These are phyloP conservation scores for Xylocampa areola DNA, from an alignment of 2,888 invertebrate species.

Conservation along the genomic window DNA sequence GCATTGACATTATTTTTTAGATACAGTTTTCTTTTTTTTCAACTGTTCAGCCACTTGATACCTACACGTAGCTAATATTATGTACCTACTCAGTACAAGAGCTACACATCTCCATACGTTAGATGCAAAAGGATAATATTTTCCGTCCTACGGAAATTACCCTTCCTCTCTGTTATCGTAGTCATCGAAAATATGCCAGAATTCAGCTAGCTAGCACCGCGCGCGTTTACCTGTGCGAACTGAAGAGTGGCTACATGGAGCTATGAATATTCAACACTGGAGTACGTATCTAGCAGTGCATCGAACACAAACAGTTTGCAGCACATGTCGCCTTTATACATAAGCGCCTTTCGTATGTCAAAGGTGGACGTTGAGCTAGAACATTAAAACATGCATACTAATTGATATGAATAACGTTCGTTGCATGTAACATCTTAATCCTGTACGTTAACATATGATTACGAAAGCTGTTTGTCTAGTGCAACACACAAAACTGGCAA, in stretches of 20 bases:
- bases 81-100: no score
- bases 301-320: background rate
- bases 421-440: background rate
- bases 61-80: no score
- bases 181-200: background rate
- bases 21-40: no score
- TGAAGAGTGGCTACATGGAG: background rate
- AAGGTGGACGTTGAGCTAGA: background rate
- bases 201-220: background rate
- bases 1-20: no score
- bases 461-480: constrained; percentile 4
- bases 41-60: no score
- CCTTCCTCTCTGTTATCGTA: background rate
- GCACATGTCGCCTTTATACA: background rate
- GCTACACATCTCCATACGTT: no score
- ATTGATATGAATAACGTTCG: background rate
- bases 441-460: background rate
- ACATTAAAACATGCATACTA: background rate
- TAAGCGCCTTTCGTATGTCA: background rate
- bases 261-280: constrained; percentile 8
- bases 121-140: background rate
- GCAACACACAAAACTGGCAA: no score
- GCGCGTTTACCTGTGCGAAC: constrained; percentile 2
- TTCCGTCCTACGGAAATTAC: constrained; percentile 8
- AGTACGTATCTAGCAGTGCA: constrained; percentile 4